Base-by-base conservation (phyloP, 1,140 invertebrate genomes). In the Brachionus sp. region DNA sequence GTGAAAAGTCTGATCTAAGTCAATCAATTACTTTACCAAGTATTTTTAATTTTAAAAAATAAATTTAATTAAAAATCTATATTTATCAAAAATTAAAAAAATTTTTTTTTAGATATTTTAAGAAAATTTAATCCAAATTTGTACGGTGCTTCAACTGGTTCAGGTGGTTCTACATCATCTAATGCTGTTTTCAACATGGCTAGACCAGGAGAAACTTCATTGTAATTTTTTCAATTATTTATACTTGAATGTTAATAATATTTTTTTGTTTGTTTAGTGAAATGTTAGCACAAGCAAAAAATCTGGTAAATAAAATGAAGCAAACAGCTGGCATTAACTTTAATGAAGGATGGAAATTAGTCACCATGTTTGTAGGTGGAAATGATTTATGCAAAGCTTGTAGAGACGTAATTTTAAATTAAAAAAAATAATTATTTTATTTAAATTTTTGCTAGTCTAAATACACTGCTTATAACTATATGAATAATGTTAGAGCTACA, bases 381-480 rank as follows among this genome's bases (percentile, higher is more conserved):
- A 95, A 95, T 86, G 93, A 95, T 87, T 90, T 95, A n/a, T 95
- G 94, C 86, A 93, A 92, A 0, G 93, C 91, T 0, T 93, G 93
- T 84, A 73, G 85, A 7, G 86, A 88, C 23, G 64, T 77, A 85
- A 87, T 33, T 35, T 12, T 29, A 53, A 46, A 77, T 23, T 29
- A 29, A 9, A 29, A 4, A 46, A 25, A 62, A 62, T 12, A 50
- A 10, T 75, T 13, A 12, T 19, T 50, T 29, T 37, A 25, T 42
- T 37, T 23, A 35, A 84, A 57, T 13, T 84, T 19, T 57, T 53
- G 1, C 46, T 70, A 88, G 86, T 62, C 53, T 35, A 85, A 84
- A 44, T 85, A 86, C 73, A 85, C 50, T 12, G 83, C 91, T 0
- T 85, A 89, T 1, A 91, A 90, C 16, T 93, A 93, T 86, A 90